These are phyloP conservation scores for Choloepus hoffmanni DNA, from an alignment of 2,113 vertebrate species.

Conservation along the genomic window DNA sequence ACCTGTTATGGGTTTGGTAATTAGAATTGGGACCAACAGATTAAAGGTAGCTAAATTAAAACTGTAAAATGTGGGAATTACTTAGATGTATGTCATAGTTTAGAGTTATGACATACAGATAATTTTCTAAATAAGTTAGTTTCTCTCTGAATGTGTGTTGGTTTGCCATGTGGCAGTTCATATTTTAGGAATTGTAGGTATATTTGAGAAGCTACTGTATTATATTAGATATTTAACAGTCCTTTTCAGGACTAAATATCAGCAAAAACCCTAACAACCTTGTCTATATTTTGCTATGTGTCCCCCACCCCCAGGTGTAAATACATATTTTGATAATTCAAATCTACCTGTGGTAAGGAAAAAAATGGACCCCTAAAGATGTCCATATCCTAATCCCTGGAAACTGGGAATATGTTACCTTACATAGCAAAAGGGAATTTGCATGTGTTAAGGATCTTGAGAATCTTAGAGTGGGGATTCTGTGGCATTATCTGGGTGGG, in stretches of 20 bases:
- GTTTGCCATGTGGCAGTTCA: not conserved
- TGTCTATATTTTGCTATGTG: not conserved
- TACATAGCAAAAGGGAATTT: not conserved
- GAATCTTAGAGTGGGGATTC: not conserved
- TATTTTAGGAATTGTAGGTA: not conserved
- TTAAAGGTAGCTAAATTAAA: not conserved
- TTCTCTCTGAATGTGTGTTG: not conserved
- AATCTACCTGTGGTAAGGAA: not conserved
- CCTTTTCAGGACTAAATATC: not conserved
- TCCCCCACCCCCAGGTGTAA: not conserved
- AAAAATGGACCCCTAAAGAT: not conserved
- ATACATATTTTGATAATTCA: not conserved
- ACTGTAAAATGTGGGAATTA: not conserved
- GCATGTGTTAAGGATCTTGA: not conserved
- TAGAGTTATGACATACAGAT: not conserved
- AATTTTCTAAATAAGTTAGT: not conserved
- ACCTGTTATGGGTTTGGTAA: not conserved
- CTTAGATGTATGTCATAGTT: not conserved
- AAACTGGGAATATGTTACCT: not conserved
- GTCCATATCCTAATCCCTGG: not conserved
- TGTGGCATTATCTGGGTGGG: not conserved
- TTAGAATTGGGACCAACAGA: not conserved
- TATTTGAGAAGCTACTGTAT: not conserved
- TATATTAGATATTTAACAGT: not conserved
- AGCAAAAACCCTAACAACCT: not conserved